Evolutionary conservation across 2,797 vertebrate species (phyloP).

Genomic region (Karalla daura): DNA sequence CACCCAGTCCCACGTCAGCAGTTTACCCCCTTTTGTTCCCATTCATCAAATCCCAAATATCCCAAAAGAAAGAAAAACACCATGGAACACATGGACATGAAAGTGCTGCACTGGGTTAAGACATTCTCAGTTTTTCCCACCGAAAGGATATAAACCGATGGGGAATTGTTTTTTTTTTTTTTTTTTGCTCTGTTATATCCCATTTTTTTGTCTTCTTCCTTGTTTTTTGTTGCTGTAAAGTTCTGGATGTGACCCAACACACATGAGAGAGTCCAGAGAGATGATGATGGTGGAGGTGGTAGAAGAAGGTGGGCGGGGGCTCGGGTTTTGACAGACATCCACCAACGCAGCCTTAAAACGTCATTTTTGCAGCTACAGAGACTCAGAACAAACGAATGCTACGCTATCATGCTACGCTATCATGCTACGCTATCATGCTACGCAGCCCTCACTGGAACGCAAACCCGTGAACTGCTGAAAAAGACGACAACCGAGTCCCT

Average conservation of each 20-base stretch:
- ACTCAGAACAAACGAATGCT: conserved; percentile 18
- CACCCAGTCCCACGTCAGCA: conserved; percentile 14
- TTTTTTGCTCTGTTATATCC: no score
- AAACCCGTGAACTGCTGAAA: conserved; percentile 43
- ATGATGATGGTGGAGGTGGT: no score
- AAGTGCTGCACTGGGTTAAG: conserved; percentile 28
- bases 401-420: no score
- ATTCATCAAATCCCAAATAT: conserved; percentile 4
- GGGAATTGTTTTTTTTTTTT: conserved; percentile 20
- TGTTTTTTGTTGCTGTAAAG: conserved; percentile 38
- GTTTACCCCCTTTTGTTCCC: neutral
- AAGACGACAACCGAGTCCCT: conserved; percentile 16
- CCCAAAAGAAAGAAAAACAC: conserved; percentile 14
- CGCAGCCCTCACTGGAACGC: conserved; percentile 23
- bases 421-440: no score
- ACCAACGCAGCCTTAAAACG: conserved; percentile 11
- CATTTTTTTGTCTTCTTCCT: conserved; percentile 1
- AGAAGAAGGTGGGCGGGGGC: no score
- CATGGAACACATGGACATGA: no score
- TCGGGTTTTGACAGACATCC: no score
- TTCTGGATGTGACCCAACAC: conserved; percentile 36
- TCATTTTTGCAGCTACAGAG: conserved; percentile 31
- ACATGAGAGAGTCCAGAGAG: conserved; percentile 32
- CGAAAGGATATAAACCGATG: conserved; percentile 45
- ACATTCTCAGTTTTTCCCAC: conserved; percentile 23